Percentiles rank a stretch among this genome's conserved stretches.
Conservation (phyloP, 2,797 vertebrate genomes). For the Periparus ater region DNA sequence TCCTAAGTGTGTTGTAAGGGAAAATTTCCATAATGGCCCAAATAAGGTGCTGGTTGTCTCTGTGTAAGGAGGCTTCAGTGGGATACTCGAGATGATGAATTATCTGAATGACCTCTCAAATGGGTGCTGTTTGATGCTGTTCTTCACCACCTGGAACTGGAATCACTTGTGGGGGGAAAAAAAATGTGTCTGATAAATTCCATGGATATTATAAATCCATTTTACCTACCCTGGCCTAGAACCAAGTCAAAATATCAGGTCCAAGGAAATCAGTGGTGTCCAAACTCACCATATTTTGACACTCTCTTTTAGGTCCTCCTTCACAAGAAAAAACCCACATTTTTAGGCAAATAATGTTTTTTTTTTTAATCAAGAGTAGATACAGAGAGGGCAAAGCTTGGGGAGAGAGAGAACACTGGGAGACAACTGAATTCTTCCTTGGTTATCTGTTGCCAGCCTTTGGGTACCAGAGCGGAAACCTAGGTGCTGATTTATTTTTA, state of each 20-base stretch:
- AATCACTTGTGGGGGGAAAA: neutral
- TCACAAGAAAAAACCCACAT: accelerated
- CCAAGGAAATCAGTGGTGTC: neutral
- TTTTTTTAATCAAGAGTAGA: neutral
- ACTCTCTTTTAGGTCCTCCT: neutral
- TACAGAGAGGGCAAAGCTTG: neutral
- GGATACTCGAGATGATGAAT: neutral
- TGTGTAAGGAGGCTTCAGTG: neutral
- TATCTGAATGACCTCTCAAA: neutral
- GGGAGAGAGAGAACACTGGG: neutral
- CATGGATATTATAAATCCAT: neutral
- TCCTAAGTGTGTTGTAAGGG: neutral
- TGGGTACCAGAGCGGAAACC: neutral
- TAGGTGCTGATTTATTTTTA: neutral
- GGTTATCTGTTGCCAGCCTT: neutral
- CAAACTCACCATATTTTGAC: neutral
- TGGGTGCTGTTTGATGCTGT: neutral
- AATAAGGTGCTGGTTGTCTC: neutral
- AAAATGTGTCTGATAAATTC: neutral
- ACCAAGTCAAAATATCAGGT: neutral
- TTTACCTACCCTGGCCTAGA: neutral
- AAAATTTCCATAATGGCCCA: neutral
- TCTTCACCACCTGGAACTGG: neutral
- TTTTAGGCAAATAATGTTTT: neutral
- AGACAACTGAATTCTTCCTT: neutral